Percentiles rank a stretch among this genome's conserved stretches.
Evolutionary conservation across 2,888 invertebrate genomes (phyloP).

Genomic region (Drosophila niveifrons): DNA sequence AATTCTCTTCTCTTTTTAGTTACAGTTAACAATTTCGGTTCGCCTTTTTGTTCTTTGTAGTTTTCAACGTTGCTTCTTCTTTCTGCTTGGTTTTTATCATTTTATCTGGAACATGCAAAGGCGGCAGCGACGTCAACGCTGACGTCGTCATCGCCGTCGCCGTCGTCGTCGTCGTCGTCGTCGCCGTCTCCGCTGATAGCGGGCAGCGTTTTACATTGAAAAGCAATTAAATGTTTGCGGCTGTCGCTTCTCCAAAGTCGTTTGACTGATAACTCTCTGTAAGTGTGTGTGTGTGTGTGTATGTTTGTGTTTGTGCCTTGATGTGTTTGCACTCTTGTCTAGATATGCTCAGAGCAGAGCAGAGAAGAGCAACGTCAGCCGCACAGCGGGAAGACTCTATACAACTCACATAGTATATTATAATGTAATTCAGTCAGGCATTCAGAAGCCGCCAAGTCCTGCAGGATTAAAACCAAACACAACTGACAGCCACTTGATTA

Average conservation of each 20-base stretch:
- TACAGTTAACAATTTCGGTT: conserved; percentile 49
- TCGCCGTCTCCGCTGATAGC: conserved; percentile 50
- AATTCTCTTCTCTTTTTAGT: conserved; percentile 34
- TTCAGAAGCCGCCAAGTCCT: conserved; percentile 11
- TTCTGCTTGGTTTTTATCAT: conserved; percentile 50
- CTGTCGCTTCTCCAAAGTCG: conserved; percentile 62
- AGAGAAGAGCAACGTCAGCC: neutral
- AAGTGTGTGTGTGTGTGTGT: neutral
- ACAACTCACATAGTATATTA: neutral
- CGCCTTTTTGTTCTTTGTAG: conserved; percentile 32
- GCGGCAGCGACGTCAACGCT: conserved; percentile 37
- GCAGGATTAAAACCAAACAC: neutral
- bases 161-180: conserved; percentile 1
- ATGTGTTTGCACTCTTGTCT: conserved; percentile 48
- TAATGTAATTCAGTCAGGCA: neutral
- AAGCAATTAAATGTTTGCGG: conserved; percentile 76
- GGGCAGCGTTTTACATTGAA: conserved; percentile 73
- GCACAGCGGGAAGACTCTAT: neutral
- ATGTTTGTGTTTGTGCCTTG: conserved; percentile 22
- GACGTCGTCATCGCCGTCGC: conserved; percentile 15
- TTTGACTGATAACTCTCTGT: conserved; percentile 59
- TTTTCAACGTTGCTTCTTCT: conserved; percentile 15
- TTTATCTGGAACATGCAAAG: conserved; percentile 68
- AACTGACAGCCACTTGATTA: conserved; percentile 14
- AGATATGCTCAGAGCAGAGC: conserved; percentile 42